Evolutionary conservation across 2,797 vertebrate species (phyloP).

Genomic region (Danionella dracula): DNA sequence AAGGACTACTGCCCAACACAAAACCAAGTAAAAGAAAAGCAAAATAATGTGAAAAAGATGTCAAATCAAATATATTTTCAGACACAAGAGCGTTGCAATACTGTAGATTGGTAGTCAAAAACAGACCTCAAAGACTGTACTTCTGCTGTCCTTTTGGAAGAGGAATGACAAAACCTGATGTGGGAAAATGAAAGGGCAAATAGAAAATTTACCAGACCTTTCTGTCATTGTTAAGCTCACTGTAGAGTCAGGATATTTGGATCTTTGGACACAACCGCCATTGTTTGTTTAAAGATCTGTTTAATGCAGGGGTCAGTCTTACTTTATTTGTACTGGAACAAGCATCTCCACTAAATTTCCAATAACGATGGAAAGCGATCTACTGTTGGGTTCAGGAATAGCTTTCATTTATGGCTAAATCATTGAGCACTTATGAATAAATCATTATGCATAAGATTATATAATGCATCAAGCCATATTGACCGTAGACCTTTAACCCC

Average conservation of each 20-base stretch:
- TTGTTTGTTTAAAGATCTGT: neutral
- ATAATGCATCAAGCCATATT: constrained; percentile 25
- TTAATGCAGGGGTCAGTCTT: neutral
- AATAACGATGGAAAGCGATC: neutral
- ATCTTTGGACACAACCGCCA: neutral
- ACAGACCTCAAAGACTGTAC: no score
- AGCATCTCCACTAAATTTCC: neutral
- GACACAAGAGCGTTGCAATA: no score
- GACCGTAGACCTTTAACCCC: constrained; percentile 27
- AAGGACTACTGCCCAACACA: no score
- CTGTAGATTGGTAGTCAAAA: no score
- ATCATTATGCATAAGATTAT: constrained; percentile 33
- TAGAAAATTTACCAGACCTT: no score
- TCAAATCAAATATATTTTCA: no score
- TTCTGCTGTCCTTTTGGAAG: no score
- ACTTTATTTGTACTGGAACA: neutral
- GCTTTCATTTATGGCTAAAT: constrained; percentile 27
- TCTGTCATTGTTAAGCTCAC: no score
- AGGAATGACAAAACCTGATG: no score
- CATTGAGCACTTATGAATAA: constrained; percentile 30
- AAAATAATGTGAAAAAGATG: no score
- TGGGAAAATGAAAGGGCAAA: no score
- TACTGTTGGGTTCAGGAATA: constrained; percentile 2
- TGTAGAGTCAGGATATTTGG: neutral
- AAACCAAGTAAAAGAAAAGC: no score